These are phyloP conservation scores for Chrysolina oricalcia DNA, from an alignment of 2,888 invertebrate genomes.

Conservation along the genomic window DNA sequence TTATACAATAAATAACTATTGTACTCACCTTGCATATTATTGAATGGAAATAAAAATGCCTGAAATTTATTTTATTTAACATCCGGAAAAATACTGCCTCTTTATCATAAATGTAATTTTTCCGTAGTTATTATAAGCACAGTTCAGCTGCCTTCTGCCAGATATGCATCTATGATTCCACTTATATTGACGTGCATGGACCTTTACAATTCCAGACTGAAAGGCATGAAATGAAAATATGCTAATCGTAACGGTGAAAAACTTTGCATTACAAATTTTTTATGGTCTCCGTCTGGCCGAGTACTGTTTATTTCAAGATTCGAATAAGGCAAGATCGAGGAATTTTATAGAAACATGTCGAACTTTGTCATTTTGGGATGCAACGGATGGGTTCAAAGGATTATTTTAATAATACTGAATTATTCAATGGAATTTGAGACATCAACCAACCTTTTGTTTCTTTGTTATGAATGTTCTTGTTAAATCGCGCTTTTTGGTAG, in stretches of 20 bases:
- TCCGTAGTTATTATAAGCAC: neutral
- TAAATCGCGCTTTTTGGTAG: too few species aligned
- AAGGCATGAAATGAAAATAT: conserved; percentile 46
- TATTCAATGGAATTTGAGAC: neutral
- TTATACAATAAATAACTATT: too few species aligned
- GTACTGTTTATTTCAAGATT: conserved; percentile 39
- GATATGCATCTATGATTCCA: conserved; percentile 45
- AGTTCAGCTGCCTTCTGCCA: conserved; percentile 37
- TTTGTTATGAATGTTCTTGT: neutral
- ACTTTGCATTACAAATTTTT: conserved; percentile 51
- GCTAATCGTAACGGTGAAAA: conserved; percentile 45
- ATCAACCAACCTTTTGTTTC: neutral
- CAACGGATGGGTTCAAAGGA: conserved; percentile 1
- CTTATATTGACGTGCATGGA: conserved; percentile 32
- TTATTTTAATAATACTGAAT: conserved; percentile 14
- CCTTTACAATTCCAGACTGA: conserved; percentile 34
- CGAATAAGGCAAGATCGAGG: conserved; percentile 30
- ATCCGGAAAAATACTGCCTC: too few species aligned
- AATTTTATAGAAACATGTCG: conserved; percentile 4
- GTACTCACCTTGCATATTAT: too few species aligned
- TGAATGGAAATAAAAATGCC: too few species aligned
- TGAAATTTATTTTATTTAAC: neutral
- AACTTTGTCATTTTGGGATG: conserved; percentile 24
- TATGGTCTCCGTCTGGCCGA: conserved; percentile 29
- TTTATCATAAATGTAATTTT: neutral